A percentile compares a stretch with the other conserved stretches of the same genome.
phyloP scores from a whole-genome alignment of 2,113 vertebrate species.

The Forbesichthys agassizii region DNA sequence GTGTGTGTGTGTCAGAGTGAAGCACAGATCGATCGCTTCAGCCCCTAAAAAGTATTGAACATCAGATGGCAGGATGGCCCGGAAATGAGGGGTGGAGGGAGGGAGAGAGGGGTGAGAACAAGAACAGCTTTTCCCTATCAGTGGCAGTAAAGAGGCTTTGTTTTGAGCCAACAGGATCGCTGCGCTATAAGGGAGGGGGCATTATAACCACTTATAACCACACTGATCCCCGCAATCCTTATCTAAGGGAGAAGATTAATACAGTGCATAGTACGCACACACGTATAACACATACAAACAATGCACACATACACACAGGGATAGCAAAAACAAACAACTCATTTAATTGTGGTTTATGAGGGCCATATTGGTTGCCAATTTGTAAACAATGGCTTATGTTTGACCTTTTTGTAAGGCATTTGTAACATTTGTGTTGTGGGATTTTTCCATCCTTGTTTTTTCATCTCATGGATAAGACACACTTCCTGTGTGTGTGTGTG shows the following conservation, averaged over 20 bases:
- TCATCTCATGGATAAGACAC: not conserved
- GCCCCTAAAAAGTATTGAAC: conserved; percentile 78
- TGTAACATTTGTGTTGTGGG: not conserved
- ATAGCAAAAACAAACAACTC: too few relatives aligned
- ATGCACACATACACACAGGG: conserved; percentile 18
- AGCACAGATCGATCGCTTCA: conserved; percentile 60
- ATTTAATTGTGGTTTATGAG: not conserved
- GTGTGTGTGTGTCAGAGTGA: conserved; percentile 18
- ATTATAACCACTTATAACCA: conserved; percentile 74
- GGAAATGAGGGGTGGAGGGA: conserved; percentile 63
- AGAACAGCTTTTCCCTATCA: conserved; percentile 80
- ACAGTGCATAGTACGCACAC: conserved; percentile 1
- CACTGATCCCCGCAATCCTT: conserved; percentile 68
- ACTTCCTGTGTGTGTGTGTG: not conserved
- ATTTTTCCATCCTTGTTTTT: conserved; percentile 8
- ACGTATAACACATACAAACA: not conserved
- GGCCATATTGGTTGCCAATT: not conserved
- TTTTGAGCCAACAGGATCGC: conserved; percentile 79
- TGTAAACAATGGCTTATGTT: not conserved
- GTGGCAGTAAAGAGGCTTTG: conserved; percentile 81
- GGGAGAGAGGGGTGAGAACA: conserved; percentile 31
- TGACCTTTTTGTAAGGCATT: not conserved
- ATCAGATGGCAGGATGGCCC: conserved; percentile 64
- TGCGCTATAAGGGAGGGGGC: conserved; percentile 46
- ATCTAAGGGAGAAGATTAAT: conserved; percentile 49